Base-by-base conservation (phyloP, 1,140 invertebrate species). In the Leptoteleia sp. region DNA sequence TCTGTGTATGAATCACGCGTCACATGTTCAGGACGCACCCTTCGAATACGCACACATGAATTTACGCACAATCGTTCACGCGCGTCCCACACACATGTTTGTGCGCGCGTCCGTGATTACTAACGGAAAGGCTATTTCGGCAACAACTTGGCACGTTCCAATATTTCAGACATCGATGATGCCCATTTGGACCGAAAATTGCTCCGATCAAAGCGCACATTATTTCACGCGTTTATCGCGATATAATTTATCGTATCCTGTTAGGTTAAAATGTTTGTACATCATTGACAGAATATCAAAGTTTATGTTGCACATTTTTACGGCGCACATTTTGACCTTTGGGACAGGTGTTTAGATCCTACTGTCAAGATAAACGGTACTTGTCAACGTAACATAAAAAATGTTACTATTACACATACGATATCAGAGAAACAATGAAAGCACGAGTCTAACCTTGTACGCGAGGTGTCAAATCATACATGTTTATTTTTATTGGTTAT, bases 1-100 rank as follows among this genome's bases (percentile, higher is more conserved):
- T 88, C 87, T 87, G 87, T 89, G 80, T 88, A 89, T 89, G 87
- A 89, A 89, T 89, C 88, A 89, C 84, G 88, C 88, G 88, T 89
- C 88, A 89, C 86, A 82, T 89, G 88, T 87, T 85, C 76, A 73
- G 83, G 87, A 89, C 88, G 87, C 86, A 89, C 88, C 88, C 87
- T 82, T 84, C 81, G 84, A 68, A 83, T 68, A 68, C 76, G 72
- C 47, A 76, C 61, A 76, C 65, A 71, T 55, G 59, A 62, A 71
- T 68, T 65, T 77, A 71, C 59, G 75, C 75, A 71, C 67, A 71
- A 77, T 77, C 75, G 73, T 76, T 70, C 73, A 70, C 33, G 61
- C 64, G 45, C 62, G 55, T 54, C 38, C 37, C 13, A 62, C 37
- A 64, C 73, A 25, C 22, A 25, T 40, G 64, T 76, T 70, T 50